Evolutionary conservation across 2,797 vertebrate species (phyloP).

Genomic region (Pipistrellus pygmaeus): DNA sequence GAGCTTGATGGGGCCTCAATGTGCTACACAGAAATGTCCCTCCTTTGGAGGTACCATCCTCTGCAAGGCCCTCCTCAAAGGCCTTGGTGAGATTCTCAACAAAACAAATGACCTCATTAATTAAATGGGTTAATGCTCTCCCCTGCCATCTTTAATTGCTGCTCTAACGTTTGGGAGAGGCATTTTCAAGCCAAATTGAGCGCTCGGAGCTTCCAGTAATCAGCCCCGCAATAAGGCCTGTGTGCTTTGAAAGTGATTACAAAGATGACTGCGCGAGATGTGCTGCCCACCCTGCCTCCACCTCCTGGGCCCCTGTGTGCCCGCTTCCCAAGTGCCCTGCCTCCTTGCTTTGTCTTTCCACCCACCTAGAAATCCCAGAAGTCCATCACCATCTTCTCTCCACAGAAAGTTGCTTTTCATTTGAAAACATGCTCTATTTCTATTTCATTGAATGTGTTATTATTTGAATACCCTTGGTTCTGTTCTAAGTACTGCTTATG

Average conservation of each 20-base stretch:
- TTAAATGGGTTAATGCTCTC: slow-evolving; percentile 50
- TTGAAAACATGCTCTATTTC: neutral
- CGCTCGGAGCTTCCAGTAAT: neutral
- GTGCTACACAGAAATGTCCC: neutral
- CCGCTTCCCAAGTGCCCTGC: neutral
- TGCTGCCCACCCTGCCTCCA: too few relatives aligned
- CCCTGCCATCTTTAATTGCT: neutral
- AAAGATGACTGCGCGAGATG: neutral
- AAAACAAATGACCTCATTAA: slow-evolving; percentile 66
- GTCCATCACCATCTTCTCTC: neutral
- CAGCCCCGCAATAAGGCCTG: neutral
- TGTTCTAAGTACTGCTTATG: neutral
- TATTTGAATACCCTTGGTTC: neutral
- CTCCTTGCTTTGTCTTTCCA: neutral
- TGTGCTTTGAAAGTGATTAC: neutral
- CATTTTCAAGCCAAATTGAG: slow-evolving; percentile 43
- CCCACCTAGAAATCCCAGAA: neutral
- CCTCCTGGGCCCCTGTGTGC: fast-evolving
- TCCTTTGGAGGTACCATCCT: neutral
- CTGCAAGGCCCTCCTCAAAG: neutral
- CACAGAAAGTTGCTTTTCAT: neutral
- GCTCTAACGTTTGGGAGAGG: slow-evolving; percentile 48
- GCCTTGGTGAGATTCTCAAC: neutral
- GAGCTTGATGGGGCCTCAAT: neutral
- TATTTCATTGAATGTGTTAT: too few relatives aligned